Evolutionary conservation across 35 echinoderm and acorn worm genomes (phyloP), one percentile per base, ranked within the genome.

Genomic region (Strongylocentrotus purpuratus): DNA sequence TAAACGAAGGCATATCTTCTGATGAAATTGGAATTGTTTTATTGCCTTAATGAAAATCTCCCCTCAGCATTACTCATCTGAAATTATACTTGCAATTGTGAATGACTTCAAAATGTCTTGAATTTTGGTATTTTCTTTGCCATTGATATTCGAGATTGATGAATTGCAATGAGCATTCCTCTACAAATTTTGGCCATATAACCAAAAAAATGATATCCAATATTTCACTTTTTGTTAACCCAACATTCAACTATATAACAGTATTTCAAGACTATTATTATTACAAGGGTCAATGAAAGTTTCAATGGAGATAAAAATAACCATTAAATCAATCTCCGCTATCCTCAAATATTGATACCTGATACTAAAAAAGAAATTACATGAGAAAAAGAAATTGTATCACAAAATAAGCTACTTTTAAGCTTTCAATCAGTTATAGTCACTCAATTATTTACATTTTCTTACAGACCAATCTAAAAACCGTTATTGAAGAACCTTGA

Each of bases 11-110:
- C 20, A 70, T 70, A 70, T 70, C 25, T 70, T 22, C 61, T 70
- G 61, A 70, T 70, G 61, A 70, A 70, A 70, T 70, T 70, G 61
- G 61, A 70, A 70, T 70, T 70, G 61, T 70, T 70, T 70, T 70
- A 70, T 70, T 70, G 61, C 17, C 61, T 70, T 70, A 70, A 70
- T 70, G 61, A 70, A 70, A 70, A 70, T 70, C 18, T 28, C 61
- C 61, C 61, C 22, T 70, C 15, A 70, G 61, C 61, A 70, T 70
- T 70, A 70, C 61, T 70, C 61, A 70, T 70, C 61, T 70, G 2
- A 28, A 25, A 70, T 25, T 70, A 70, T 25, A 70, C 61, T 70
- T 70, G 61, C 61, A 70, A 70, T 70, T 70, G 61, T 70, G 61
- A 70, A 70, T 70, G 61, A 70, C 61, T 70, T 70, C 0, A 55